Percentiles rank a stretch among this genome's conserved stretches.
Evolutionary conservation across 2,113 vertebrate species (phyloP).

Genomic region (Mus pahari): DNA sequence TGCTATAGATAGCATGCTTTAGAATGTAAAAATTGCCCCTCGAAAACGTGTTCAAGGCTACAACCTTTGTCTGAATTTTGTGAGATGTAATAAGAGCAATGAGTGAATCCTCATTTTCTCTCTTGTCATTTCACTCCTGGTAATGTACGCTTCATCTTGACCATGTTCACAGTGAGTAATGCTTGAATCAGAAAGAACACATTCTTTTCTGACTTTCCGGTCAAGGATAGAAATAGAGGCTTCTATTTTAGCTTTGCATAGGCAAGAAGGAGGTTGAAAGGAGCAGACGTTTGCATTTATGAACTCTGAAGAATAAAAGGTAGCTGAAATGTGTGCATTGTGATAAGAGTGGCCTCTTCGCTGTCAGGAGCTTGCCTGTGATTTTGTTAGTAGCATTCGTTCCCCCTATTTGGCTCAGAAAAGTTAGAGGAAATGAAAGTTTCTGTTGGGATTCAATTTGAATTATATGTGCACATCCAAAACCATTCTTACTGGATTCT

Average conservation of each 20-base stretch:
- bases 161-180: conserved; percentile 65
- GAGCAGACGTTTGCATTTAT: conserved; percentile 69
- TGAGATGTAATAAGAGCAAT: conserved; percentile 47
- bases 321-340: conserved; percentile 70
- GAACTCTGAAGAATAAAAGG: conserved; percentile 71
- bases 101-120: conserved; percentile 71
- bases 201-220: conserved; percentile 62
- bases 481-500: conserved; percentile 3
- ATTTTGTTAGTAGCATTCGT: conserved; percentile 61
- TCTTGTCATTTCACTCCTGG: conserved; percentile 57
- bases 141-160: conserved; percentile 56
- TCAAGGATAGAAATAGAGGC: conserved; percentile 73
- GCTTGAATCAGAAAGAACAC: conserved; percentile 44
- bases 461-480: conserved; percentile 49
- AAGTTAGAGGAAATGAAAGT: conserved; percentile 70
- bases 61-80: conserved; percentile 58
- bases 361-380: conserved; percentile 42
- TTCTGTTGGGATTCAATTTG: conserved; percentile 54
- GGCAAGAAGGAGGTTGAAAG: conserved; percentile 32
- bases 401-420: conserved; percentile 44
- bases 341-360: conserved; percentile 71
- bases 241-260: conserved; percentile 68
- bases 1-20: conserved; percentile 54
- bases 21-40: conserved; percentile 63
- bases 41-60: conserved; percentile 67